Base-by-base conservation (phyloP, 2,113 vertebrate species). In the Semnopithecus entellus region DNA sequence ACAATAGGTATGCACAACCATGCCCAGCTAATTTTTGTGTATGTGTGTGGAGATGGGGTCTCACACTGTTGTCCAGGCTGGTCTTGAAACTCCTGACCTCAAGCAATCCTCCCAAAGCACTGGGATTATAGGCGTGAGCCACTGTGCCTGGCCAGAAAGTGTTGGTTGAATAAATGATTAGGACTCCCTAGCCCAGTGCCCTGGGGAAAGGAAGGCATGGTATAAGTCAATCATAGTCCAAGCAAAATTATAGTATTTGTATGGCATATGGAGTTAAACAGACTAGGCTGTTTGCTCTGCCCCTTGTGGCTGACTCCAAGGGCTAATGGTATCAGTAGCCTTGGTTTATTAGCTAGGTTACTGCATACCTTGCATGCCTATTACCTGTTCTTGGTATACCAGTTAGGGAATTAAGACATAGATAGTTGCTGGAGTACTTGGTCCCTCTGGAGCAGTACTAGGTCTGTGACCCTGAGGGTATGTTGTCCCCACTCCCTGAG, bases 171-270 rank as follows among this genome's bases (percentile, higher is more conserved):
- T 94, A 91, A 91, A 88, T 87, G 30, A 43, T 48, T 57, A 87
- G 55, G 79, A 75, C 6, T 22, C 52, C 10, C 40, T 20, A 88
- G 52, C n/a, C 30, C 52, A 70, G 61, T 68, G 35, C 40, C 68
- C 32, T 90, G 30, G 32, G 80, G 52, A 91, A 85, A 90, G 72
- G 72, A 94, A 93, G 59, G 43, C 43, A 38, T 50, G 14, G 52
- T 79, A 75, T 87, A 84, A 87, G 61, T 32, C 27, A 88, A 38
- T 95, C 52, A 40, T 73, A 91, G 81, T 73, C 78, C 55, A 68
- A 81, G 78, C 11, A 84, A 89, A 94, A 94, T 89, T 78, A 90
- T 50, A 91, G 84, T 50, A 91, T 61, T 80, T 98, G 43, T 91
- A 59, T 8, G 38, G 52, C 38, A 45, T 52, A n/a, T 75, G 57